A percentile compares a stretch with the other conserved stretches of the same genome.
These are phyloP conservation scores for Punctoribates punctum DNA, from an alignment of 2,888 invertebrate genomes.

Conservation along the genomic window DNA sequence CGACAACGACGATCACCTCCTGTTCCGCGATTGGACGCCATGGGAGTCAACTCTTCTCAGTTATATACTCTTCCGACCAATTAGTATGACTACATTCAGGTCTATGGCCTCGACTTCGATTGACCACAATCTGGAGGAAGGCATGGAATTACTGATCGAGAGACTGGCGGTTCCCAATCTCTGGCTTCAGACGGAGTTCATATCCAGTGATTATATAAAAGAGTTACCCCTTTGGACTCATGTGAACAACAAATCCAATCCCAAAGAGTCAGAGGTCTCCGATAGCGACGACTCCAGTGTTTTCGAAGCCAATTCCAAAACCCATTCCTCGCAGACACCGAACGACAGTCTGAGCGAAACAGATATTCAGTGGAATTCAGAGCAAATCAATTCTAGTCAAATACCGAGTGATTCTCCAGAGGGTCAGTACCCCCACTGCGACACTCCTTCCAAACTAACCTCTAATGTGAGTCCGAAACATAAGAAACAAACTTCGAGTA, in stretches of 20 bases:
- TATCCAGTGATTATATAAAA: slow-evolving; percentile 56
- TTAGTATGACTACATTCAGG: slow-evolving; percentile 49
- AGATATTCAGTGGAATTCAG: neutral
- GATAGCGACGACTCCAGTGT: slow-evolving; percentile 1
- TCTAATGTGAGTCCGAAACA: neutral
- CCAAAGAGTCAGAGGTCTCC: slow-evolving; percentile 1
- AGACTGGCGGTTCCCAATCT: slow-evolving; percentile 55
- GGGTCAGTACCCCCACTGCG: neutral
- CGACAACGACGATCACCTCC: slow-evolving; percentile 39
- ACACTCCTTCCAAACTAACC: neutral
- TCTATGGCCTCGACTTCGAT: slow-evolving; percentile 49
- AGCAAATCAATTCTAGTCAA: neutral
- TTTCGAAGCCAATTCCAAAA: neutral
- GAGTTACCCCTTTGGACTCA: slow-evolving; percentile 56
- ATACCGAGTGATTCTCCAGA: neutral
- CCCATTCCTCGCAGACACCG: too few species aligned
- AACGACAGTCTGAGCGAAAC: neutral
- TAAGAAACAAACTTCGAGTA: neutral
- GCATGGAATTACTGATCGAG: slow-evolving; percentile 54
- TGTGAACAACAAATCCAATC: neutral
- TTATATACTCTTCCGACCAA: slow-evolving; percentile 53
- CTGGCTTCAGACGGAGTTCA: slow-evolving; percentile 54
- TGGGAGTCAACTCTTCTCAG: slow-evolving; percentile 50
- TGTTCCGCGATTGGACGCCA: slow-evolving; percentile 53
- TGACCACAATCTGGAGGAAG: slow-evolving; percentile 53